These are phyloP conservation scores for Melanchra persicariae DNA, from an alignment of 2,888 invertebrate species.

Conservation along the genomic window DNA sequence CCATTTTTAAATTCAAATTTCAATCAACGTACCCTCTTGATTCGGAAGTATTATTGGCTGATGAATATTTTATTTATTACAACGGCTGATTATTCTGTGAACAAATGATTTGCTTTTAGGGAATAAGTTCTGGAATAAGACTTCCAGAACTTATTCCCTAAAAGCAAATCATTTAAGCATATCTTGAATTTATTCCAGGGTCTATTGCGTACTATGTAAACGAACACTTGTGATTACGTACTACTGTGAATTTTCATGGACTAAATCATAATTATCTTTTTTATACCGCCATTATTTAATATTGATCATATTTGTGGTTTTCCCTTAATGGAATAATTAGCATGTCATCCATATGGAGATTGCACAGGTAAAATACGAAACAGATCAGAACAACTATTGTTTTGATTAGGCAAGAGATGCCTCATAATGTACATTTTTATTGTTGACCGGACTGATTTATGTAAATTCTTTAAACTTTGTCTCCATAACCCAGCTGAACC, in stretches of 20 bases:
- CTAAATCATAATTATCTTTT: neutral
- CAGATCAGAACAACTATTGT: neutral
- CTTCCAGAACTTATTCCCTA: slow-evolving; percentile 27
- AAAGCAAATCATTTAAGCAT: slow-evolving; percentile 21
- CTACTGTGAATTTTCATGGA: neutral
- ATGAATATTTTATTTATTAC: slow-evolving; percentile 51
- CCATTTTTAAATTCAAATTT: slow-evolving; percentile 63
- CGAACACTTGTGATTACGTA: neutral
- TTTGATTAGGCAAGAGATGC: neutral
- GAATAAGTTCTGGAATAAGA: slow-evolving; percentile 24
- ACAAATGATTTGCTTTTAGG: slow-evolving; percentile 10
- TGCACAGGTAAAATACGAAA: neutral
- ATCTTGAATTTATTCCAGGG: slow-evolving; percentile 23
- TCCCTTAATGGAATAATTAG: neutral
- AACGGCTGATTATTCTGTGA: slow-evolving; percentile 17
- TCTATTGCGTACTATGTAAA: slow-evolving; percentile 17
- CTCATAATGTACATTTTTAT: neutral
- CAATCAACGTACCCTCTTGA: slow-evolving; percentile 48
- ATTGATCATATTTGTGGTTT: neutral
- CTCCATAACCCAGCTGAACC: slow-evolving; percentile 7
- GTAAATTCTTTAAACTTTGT: slow-evolving; percentile 3
- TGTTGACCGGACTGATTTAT: slow-evolving; percentile 3
- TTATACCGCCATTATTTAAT: neutral
- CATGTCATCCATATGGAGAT: neutral
- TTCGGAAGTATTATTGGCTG: slow-evolving; percentile 47